Percentiles rank a stretch among this genome's conserved stretches.
phyloP scores from a whole-genome alignment of 2,113 vertebrate species.

The Menidia beryllina region DNA sequence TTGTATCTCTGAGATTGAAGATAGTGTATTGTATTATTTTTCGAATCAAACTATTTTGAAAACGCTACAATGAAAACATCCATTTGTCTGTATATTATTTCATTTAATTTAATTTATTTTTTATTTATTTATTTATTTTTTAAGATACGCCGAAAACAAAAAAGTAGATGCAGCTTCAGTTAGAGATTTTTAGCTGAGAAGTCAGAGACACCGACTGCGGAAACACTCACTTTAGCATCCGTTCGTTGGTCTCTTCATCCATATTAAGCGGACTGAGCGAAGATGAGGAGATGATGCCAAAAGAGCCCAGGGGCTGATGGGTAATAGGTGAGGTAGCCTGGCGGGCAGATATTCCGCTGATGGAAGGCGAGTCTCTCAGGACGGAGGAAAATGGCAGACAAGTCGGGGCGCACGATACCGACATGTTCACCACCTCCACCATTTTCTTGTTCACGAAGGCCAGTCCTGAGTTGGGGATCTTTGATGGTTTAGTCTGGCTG shows the following conservation, averaged over 20 bases:
- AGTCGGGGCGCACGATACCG: constrained; percentile 94
- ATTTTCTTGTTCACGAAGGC: constrained; percentile 89
- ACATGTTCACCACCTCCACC: constrained; percentile 93
- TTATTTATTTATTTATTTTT: too few relatives aligned
- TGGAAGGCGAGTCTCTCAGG: constrained; percentile 89
- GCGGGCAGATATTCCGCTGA: constrained; percentile 85
- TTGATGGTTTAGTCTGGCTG: constrained; percentile 70
- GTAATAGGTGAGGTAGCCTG: constrained; percentile 90
- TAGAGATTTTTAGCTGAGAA: too few relatives aligned
- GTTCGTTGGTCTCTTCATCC: constrained; percentile 88
- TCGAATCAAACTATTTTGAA: too few relatives aligned
- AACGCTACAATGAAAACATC: too few relatives aligned
- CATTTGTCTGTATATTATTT: too few relatives aligned
- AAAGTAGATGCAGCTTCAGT: too few relatives aligned
- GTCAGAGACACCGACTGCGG: neutral
- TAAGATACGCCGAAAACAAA: too few relatives aligned
- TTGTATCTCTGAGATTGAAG: too few relatives aligned
- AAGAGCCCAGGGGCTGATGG: constrained; percentile 94
- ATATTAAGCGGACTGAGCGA: constrained; percentile 71
- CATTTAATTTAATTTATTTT: too few relatives aligned
- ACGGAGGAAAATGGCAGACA: constrained; percentile 96
- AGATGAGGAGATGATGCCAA: constrained; percentile 85
- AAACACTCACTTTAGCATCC: constrained; percentile 91
- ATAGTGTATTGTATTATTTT: too few relatives aligned
- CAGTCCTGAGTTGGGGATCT: constrained; percentile 78